Evolutionary conservation across 2,888 invertebrate genomes (phyloP).

Genomic region (Eurois occulta): DNA sequence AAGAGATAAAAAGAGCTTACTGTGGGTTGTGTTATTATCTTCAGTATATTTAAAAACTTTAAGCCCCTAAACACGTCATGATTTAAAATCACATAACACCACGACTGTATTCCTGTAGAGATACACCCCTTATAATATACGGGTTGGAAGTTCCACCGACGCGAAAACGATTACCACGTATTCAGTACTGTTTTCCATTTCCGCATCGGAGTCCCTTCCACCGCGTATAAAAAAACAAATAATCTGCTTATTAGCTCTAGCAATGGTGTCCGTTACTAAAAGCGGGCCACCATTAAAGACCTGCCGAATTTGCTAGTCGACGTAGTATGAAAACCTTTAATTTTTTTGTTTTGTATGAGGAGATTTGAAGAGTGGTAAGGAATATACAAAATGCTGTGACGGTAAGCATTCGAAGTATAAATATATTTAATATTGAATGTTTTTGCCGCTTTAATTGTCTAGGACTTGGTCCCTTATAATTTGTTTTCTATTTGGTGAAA

Average conservation of each 20-base stretch:
- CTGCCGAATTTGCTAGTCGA: conserved; percentile 11
- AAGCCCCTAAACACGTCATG: conserved; percentile 24
- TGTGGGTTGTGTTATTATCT: conserved; percentile 31
- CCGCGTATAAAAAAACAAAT: too few relatives aligned
- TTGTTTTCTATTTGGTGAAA: too few relatives aligned
- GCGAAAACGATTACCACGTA: too few relatives aligned
- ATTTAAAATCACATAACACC: neutral
- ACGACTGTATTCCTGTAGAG: too few relatives aligned
- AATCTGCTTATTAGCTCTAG: conserved; percentile 49
- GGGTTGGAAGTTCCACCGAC: too few relatives aligned
- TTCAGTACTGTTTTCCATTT: too few relatives aligned
- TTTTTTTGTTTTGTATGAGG: neutral
- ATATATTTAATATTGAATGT: too few relatives aligned
- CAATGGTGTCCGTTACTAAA: conserved; percentile 22
- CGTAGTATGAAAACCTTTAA: conserved; percentile 43
- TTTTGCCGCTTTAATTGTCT: too few relatives aligned
- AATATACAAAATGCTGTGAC: too few relatives aligned
- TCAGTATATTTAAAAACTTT: conserved; percentile 1
- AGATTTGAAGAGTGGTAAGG: neutral
- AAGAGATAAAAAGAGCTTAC: conserved; percentile 5
- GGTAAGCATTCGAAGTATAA: too few relatives aligned
- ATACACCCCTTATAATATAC: neutral
- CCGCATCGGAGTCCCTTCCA: too few relatives aligned
- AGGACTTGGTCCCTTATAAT: too few relatives aligned
- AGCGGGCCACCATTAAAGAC: neutral